phyloP scores from a whole-genome alignment of 1,140 invertebrate species.

The Thaumatotibia leucotreta region DNA sequence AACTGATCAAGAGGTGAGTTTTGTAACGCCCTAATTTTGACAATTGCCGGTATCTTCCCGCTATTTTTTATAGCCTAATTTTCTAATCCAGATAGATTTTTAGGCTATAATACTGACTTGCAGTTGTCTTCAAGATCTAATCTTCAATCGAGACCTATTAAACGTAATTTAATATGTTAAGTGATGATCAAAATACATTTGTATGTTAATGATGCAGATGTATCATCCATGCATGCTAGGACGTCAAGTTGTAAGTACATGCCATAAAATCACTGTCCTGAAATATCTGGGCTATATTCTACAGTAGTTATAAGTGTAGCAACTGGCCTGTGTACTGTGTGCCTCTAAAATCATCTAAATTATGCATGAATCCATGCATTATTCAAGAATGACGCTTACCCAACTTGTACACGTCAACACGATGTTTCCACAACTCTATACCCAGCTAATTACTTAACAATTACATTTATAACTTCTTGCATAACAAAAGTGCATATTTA shows the following conservation, averaged over 20 bases:
- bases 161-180: neutral
- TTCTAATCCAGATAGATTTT: constrained; percentile 15
- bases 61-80: constrained; percentile 28
- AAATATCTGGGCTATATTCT: too few relatives aligned
- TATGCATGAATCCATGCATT: too few relatives aligned
- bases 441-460: too few relatives aligned
- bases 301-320: too few relatives aligned
- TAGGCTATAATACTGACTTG: constrained; percentile 25
- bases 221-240: neutral
- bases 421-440: too few relatives aligned
- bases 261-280: neutral
- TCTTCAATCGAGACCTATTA: neutral
- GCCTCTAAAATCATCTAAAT: too few relatives aligned
- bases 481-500: too few relatives aligned
- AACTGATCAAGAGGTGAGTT: constrained; percentile 53
- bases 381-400: too few relatives aligned
- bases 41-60: constrained; percentile 32
- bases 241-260: neutral
- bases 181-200: neutral
- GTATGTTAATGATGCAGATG: neutral
- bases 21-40: neutral
- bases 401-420: too few relatives aligned
- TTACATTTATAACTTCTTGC: too few relatives aligned
- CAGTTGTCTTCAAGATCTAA: neutral
- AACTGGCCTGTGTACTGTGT: too few relatives aligned